Conservation (phyloP, 2,888 invertebrate genomes). For the Marronus borbonicus region DNA sequence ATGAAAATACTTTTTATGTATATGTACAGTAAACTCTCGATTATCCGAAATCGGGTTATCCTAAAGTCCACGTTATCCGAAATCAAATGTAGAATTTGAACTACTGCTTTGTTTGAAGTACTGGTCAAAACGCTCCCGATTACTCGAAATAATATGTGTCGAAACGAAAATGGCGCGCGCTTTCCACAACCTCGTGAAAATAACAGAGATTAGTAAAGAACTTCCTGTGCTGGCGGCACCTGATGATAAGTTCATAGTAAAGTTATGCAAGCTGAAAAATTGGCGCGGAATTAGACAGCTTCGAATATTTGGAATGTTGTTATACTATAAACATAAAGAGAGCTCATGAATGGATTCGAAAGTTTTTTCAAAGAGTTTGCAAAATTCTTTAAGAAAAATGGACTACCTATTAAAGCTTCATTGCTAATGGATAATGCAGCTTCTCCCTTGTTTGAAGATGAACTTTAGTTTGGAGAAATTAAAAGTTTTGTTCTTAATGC, state of each 20-base stretch:
- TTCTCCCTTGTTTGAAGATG: background rate
- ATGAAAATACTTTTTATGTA: no score
- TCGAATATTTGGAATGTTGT: background rate
- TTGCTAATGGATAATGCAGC: slow-evolving; percentile 9
- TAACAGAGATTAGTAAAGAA: background rate
- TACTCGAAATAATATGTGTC: no score
- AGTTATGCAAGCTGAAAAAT: background rate
- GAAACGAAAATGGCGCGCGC: no score
- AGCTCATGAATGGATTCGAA: background rate
- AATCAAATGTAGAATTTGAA: no score
- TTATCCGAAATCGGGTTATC: no score
- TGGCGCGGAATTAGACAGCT: background rate
- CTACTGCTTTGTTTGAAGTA: no score
- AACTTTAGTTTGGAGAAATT: background rate
- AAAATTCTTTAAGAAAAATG: background rate
- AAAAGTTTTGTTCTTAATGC: background rate
- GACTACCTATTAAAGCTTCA: background rate
- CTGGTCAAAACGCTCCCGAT: no score
- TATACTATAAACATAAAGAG: background rate
- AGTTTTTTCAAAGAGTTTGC: background rate
- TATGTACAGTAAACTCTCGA: background rate
- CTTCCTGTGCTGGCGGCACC: background rate
- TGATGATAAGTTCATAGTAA: background rate
- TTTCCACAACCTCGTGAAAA: background rate
- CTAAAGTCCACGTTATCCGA: no score